Conservation (phyloP, 2,797 vertebrate species). For the Morus bassanus region DNA sequence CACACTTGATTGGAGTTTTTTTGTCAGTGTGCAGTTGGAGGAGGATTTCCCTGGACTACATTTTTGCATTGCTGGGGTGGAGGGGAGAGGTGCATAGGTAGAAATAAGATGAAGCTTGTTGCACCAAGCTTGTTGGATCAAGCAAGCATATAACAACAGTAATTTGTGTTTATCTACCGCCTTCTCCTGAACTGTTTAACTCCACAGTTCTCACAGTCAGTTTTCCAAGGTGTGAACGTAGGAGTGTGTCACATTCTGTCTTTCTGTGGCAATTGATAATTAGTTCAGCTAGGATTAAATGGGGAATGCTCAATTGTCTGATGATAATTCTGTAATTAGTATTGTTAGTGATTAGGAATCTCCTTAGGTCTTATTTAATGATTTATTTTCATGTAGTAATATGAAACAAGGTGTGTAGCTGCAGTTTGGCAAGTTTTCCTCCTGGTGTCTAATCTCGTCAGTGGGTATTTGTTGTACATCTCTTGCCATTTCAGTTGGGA, state of each 20-base stretch:
- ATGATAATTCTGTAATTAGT: neutral
- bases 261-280: neutral
- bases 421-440: neutral
- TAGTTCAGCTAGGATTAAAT: neutral
- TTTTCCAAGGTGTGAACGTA: neutral
- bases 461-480: neutral
- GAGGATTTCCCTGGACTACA: neutral
- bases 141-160: neutral
- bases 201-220: neutral
- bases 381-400: neutral
- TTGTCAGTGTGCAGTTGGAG: neutral
- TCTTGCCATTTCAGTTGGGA: neutral
- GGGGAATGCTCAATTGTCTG: neutral
- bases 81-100: neutral
- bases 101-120: neutral
- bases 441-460: neutral
- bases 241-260: neutral
- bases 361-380: neutral
- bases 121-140: neutral
- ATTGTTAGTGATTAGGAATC: neutral
- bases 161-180: neutral
- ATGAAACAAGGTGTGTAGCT: neutral
- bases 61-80: neutral
- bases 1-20: neutral
- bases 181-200: neutral